Conservation (phyloP, 1,140 invertebrate species). For the Drosophila mayri region DNA sequence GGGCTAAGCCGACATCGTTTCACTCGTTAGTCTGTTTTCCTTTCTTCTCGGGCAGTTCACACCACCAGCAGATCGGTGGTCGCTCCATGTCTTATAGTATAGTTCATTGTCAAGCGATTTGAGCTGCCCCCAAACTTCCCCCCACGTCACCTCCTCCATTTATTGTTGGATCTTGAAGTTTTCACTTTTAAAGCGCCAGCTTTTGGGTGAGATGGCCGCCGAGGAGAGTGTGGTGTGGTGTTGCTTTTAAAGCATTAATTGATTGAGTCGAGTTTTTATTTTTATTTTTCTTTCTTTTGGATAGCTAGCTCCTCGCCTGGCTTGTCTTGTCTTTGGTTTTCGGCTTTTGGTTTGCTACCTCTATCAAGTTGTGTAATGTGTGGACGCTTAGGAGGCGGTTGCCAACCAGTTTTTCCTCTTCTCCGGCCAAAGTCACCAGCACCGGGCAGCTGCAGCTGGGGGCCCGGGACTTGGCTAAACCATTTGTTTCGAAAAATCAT, state of each 20-base stretch:
- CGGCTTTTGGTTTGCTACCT: constrained; percentile 20
- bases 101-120: constrained; percentile 50
- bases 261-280: constrained; percentile 43
- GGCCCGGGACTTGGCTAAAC: constrained; percentile 20
- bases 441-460: constrained; percentile 9
- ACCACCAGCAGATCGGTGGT: constrained; percentile 19
- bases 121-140: not conserved
- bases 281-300: constrained; percentile 9
- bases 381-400: constrained; percentile 43
- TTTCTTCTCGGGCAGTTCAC: constrained; percentile 30
- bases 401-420: constrained; percentile 48
- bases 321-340: constrained; percentile 10
- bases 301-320: constrained; percentile 17
- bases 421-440: constrained; percentile 25
- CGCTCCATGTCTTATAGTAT: constrained; percentile 32
- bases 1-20: constrained; percentile 25
- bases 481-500: constrained; percentile 48
- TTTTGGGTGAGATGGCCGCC: constrained; percentile 14
- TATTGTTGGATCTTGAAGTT: constrained; percentile 44
- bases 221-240: constrained; percentile 19
- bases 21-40: constrained; percentile 27
- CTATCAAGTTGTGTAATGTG: constrained; percentile 47
- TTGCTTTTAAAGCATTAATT: constrained; percentile 50
- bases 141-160: constrained; percentile 2
- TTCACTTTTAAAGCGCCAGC: constrained; percentile 49